Evolutionary conservation across 2,113 vertebrate genomes (phyloP), one percentile per base, ranked within the genome.

Genomic region (Cranoglanis bouderius): DNA sequence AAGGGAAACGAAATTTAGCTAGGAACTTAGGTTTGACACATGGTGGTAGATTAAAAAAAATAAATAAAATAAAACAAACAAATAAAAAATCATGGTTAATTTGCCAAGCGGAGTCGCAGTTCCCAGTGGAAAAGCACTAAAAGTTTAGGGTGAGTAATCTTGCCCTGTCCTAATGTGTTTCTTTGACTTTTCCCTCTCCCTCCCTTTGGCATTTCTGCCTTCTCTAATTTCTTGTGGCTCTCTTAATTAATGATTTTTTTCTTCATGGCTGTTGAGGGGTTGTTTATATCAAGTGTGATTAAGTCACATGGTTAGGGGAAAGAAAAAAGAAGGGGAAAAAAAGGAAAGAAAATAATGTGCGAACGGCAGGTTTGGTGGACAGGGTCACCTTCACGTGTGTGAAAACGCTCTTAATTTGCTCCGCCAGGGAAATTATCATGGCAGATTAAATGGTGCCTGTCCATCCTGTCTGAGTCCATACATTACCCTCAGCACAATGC

Each of bases 171-270:
- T 92, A 93, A 95, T 93, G 93, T 0, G 49, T 93, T 93, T 95
- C 94, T 96, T 95, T 95, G 93, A 95, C 94, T 93, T 95, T 90
- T 26, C 32, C 55, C 13, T 90, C 84, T 74, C 89, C 82, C 43
- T 70, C 83, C 57, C 78, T 74, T 84, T 82, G 86, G 53, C 90
- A 89, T 55, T 89, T 35, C 38, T 84, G 92, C 92, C 93, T 92
- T 94, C 90, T 90, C 92, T 96, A 96, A 97, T 96, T 96, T 95
- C 94, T 95, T 95, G 95, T 92, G 94, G 95, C 93, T 96, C 93
- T 95, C 96, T 96, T 97, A 97, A 97, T 97, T 96, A 97, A 95
- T 94, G 94, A 92, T 93, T 95, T 94, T 85, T 92, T 94, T 93
- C 94, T 95, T 95, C 94, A 94, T 89, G 93, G 94, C 93, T 84